phyloP scores from a whole-genome alignment of 2,888 invertebrate species.

The Emesis furor region DNA sequence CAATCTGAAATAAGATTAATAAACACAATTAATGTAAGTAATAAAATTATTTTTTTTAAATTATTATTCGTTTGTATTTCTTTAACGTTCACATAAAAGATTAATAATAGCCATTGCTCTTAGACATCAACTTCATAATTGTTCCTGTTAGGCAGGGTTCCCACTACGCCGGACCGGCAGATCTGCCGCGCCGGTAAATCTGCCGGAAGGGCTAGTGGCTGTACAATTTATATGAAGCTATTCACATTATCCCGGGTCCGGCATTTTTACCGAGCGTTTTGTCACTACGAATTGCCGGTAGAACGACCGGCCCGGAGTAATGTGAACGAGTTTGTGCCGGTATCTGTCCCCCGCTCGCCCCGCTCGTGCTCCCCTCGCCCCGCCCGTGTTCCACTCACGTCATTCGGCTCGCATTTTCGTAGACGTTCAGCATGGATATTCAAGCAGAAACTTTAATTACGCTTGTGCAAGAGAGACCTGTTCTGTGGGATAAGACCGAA shows the following conservation, averaged over 20 bases:
- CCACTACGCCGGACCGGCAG: too few species aligned
- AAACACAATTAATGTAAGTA: too few species aligned
- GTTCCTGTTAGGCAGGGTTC: too few species aligned
- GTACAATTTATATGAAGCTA: constrained; percentile 71
- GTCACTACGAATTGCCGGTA: constrained; percentile 72
- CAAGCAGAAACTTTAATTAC: constrained; percentile 45
- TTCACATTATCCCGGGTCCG: constrained; percentile 73
- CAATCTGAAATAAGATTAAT: too few species aligned
- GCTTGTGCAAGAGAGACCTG: too few species aligned
- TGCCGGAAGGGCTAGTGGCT: constrained; percentile 39
- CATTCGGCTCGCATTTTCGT: constrained; percentile 58
- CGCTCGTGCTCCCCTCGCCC: constrained; percentile 66
- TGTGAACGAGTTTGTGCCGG: constrained; percentile 65
- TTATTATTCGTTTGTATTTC: too few species aligned
- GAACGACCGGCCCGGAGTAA: constrained; percentile 59
- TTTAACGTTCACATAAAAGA: too few species aligned
- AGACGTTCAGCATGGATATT: constrained; percentile 56
- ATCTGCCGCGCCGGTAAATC: too few species aligned
- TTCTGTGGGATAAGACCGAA: constrained; percentile 68
- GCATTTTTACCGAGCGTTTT: constrained; percentile 61
- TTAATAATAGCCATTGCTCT: too few species aligned
- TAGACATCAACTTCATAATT: too few species aligned
- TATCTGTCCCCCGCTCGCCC: neutral
- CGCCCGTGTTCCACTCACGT: constrained; percentile 66
- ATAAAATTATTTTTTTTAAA: too few species aligned